These are phyloP conservation scores for Caenorhabditis sulstoni DNA, from an alignment of 2,888 invertebrate genomes.

Conservation along the genomic window DNA sequence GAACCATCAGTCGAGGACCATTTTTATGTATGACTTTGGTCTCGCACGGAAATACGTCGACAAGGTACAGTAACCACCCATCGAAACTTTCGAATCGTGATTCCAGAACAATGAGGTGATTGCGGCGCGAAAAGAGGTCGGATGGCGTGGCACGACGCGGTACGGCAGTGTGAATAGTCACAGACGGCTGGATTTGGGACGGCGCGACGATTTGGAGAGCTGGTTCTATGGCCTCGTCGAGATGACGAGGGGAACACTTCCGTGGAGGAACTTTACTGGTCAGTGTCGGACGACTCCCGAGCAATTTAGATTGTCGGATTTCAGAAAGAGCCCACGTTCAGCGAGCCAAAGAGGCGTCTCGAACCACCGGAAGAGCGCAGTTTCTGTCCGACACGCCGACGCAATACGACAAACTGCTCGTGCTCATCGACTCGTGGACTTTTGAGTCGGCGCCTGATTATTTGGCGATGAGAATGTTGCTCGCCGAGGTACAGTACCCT, in stretches of 20 bases:
- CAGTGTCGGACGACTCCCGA: not conserved
- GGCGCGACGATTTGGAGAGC: conserved; percentile 72
- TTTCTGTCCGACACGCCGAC: conserved; percentile 70
- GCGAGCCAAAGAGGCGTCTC: conserved; percentile 64
- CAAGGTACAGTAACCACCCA: conserved; percentile 14
- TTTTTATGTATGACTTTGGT: conserved; percentile 74
- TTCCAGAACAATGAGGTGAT: conserved; percentile 61
- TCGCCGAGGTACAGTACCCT: conserved; percentile 58
- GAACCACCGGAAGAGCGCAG: conserved; percentile 53
- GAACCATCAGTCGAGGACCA: conserved; percentile 60
- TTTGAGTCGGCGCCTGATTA: conserved; percentile 72
- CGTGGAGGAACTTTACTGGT: conserved; percentile 73
- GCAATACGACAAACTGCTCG: conserved; percentile 66
- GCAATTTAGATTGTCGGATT: too few species aligned
- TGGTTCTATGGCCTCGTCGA: conserved; percentile 76
- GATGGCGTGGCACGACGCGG: conserved; percentile 75
- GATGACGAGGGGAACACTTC: conserved; percentile 68
- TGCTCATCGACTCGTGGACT: conserved; percentile 66
- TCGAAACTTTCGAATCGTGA: conserved; percentile 18
- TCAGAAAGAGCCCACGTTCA: conserved; percentile 65
- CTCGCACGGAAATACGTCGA: conserved; percentile 67
- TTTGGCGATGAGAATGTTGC: conserved; percentile 58
- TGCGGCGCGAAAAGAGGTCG: conserved; percentile 69
- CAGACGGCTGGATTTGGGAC: conserved; percentile 63
- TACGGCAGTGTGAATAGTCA: conserved; percentile 71